Percentiles rank a stretch among this genome's conserved stretches.
phyloP scores from a whole-genome alignment of 2,888 invertebrate species.

The Hedychridium roseum region DNA sequence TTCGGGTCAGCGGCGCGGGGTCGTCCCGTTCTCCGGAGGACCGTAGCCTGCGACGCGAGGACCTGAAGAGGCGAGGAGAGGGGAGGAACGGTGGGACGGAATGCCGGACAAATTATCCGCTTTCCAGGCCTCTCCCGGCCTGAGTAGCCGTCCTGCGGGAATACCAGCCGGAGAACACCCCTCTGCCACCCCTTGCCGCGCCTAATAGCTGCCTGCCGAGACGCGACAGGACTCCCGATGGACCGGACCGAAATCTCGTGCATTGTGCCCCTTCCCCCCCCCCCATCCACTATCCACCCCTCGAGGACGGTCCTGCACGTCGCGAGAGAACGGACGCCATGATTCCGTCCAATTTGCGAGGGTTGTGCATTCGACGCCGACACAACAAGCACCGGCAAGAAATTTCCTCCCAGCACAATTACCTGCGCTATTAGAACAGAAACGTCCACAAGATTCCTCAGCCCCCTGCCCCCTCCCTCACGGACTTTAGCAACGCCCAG shows the following conservation, averaged over 20 bases:
- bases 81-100: conserved; percentile 22
- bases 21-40: conserved; percentile 31
- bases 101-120: conserved; percentile 56
- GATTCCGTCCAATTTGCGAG: conserved; percentile 45
- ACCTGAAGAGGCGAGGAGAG: conserved; percentile 4
- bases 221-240: conserved; percentile 51
- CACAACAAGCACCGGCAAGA: background rate
- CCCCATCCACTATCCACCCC: conserved; percentile 4
- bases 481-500: too few relatives aligned
- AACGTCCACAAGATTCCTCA: too few relatives aligned
- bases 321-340: conserved; percentile 16
- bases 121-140: conserved; percentile 33
- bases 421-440: too few relatives aligned
- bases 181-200: conserved; percentile 11
- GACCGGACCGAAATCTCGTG: conserved; percentile 51
- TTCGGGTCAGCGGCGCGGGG: conserved; percentile 54
- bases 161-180: conserved; percentile 14
- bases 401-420: too few relatives aligned
- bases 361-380: conserved; percentile 41
- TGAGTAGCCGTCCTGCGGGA: conserved; percentile 33
- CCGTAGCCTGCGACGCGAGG: too few relatives aligned
- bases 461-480: too few relatives aligned
- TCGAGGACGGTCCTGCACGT: background rate
- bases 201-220: conserved; percentile 52
- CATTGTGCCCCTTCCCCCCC: conserved; percentile 40